Evolutionary conservation across 1,140 invertebrate species (phyloP).

Genomic region (Zaprionus inermis): DNA sequence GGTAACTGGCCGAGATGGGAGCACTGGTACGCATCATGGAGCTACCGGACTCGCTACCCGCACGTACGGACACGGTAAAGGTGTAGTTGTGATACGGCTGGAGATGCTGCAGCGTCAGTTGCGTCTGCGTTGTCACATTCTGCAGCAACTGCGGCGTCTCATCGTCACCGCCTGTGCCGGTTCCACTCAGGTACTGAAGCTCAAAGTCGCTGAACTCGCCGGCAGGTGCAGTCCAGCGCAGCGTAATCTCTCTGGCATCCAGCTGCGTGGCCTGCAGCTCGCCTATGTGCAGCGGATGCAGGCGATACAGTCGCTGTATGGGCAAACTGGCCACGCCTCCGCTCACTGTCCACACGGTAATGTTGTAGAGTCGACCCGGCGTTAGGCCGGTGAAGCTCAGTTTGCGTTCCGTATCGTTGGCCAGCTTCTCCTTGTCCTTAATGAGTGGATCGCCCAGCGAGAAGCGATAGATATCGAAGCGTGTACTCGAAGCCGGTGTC

Average conservation of each 20-base stretch:
- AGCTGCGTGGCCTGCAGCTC: conserved; percentile 90
- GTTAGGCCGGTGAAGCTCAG: conserved; percentile 92
- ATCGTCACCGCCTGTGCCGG: conserved; percentile 83
- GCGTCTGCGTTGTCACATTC: conserved; percentile 89
- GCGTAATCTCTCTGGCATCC: conserved; percentile 90
- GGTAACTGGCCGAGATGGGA: conserved; percentile 91
- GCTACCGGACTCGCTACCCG: conserved; percentile 88
- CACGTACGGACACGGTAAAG: conserved; percentile 93
- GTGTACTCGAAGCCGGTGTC: conserved; percentile 89
- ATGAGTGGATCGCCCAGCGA: conserved; percentile 89
- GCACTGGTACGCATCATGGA: conserved; percentile 90
- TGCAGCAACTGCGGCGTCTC: conserved; percentile 87
- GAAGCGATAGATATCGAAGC: conserved; percentile 93
- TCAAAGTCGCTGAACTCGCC: conserved; percentile 95
- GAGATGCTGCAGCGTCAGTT: conserved; percentile 89
- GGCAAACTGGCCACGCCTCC: conserved; percentile 92
- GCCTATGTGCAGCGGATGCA: conserved; percentile 93
- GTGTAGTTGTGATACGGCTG: conserved; percentile 95
- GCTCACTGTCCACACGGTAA: conserved; percentile 96
- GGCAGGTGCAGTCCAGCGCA: conserved; percentile 91
- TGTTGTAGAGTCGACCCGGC: conserved; percentile 94
- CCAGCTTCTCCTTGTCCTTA: conserved; percentile 89
- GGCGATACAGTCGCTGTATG: conserved; percentile 91
- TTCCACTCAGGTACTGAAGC: conserved; percentile 92
- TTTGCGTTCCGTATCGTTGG: conserved; percentile 91